These are phyloP conservation scores for Lophura nycthemera DNA, from an alignment of 2,113 vertebrate genomes.

Conservation along the genomic window DNA sequence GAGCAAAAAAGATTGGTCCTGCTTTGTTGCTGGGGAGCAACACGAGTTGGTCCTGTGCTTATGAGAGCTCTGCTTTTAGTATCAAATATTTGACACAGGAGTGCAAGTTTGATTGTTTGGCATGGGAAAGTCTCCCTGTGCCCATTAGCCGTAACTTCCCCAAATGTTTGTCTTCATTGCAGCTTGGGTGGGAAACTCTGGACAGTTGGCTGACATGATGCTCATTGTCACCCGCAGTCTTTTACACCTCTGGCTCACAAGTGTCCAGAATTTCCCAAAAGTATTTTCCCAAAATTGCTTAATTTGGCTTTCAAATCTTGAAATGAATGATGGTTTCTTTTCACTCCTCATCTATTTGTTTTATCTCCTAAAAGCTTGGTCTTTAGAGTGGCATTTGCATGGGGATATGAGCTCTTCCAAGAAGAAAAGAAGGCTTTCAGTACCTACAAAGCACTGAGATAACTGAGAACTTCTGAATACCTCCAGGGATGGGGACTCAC, in stretches of 20 bases:
- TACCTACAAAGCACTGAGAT: background rate
- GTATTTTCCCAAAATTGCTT: background rate
- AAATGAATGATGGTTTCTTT: background rate
- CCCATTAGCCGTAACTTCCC: background rate
- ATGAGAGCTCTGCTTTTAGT: background rate
- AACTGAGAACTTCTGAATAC: background rate
- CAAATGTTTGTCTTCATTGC: rapidly evolving
- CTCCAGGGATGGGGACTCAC: too few species aligned
- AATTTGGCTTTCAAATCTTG: background rate
- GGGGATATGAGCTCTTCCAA: background rate
- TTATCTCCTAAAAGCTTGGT: background rate
- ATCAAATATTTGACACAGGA: background rate
- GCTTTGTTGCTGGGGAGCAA: background rate
- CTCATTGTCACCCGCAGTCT: background rate
- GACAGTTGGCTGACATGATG: background rate
- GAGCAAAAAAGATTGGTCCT: background rate
- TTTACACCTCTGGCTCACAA: background rate
- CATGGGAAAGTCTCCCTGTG: background rate
- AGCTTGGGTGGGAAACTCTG: background rate
- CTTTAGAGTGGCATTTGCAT: background rate
- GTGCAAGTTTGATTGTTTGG: rapidly evolving
- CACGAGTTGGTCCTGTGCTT: rapidly evolving
- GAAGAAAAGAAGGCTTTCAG: background rate
- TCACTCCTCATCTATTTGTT: background rate
- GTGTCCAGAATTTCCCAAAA: background rate